Conservation (phyloP, 2,113 vertebrate genomes). For the Misgurnus mizolepis region DNA sequence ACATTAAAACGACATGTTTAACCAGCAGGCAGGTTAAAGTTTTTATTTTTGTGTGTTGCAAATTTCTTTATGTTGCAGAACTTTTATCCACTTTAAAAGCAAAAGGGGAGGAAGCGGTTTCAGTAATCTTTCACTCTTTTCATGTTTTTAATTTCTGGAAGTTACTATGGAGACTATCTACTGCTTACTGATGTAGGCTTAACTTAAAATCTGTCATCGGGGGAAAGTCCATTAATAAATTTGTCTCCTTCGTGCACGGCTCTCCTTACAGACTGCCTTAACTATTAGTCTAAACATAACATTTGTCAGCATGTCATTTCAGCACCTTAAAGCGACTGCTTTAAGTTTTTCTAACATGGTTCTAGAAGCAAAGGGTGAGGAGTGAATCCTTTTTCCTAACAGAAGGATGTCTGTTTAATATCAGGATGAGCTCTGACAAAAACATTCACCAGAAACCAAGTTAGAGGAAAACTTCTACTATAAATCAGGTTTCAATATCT, state of each 20-base stretch:
- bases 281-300: slow-evolving; percentile 82
- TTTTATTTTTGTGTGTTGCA: slow-evolving; percentile 37
- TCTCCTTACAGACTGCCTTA: slow-evolving; percentile 62
- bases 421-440: slow-evolving; percentile 61
- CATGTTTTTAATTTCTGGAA: slow-evolving; percentile 81
- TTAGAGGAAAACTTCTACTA: neutral
- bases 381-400: slow-evolving; percentile 76
- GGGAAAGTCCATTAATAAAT: slow-evolving; percentile 87
- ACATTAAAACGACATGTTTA: too few species aligned
- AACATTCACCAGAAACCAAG: neutral
- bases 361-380: slow-evolving; percentile 74
- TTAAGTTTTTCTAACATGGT: slow-evolving; percentile 85
- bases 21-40: too few species aligned
- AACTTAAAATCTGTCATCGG: slow-evolving; percentile 79
- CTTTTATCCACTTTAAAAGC: slow-evolving; percentile 62
- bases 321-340: slow-evolving; percentile 85
- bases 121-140: slow-evolving; percentile 59
- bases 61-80: slow-evolving; percentile 65
- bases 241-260: slow-evolving; percentile 83
- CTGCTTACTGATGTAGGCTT: slow-evolving; percentile 76
- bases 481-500: slow-evolving; percentile 7
- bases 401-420: slow-evolving; percentile 77
- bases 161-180: slow-evolving; percentile 94
- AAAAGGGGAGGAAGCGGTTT: slow-evolving; percentile 66
- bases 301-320: slow-evolving; percentile 85